Base-by-base conservation (phyloP, 2,113 vertebrate species). In the Pogona vitticeps region DNA sequence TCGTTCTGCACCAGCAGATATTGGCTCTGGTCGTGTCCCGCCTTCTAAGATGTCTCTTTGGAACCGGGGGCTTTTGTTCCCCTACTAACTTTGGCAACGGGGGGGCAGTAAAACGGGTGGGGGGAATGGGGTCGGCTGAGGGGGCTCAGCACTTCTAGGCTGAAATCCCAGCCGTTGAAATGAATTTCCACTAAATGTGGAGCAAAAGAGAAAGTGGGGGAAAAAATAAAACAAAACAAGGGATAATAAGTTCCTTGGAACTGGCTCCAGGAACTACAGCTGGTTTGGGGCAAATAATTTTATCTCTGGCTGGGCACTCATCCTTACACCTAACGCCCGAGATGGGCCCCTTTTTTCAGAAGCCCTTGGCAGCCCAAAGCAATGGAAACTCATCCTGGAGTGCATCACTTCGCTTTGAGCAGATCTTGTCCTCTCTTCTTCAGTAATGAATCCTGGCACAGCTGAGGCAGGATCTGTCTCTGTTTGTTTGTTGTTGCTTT, bases 71-170 rank as follows among this genome's bases (percentile, higher is more conserved):
- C 5, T 52, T 52, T 52, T 52, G 46, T 10, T 52, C 46, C 46
- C 46, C 46, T 52, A 10, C 5, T 52, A 52, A 52, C 46, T 52
- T 52, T 52, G n/a, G n/a, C n/a, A n/a, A n/a, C n/a, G n/a, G n/a
- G n/a, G n/a, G n/a, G n/a, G n/a, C n/a, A n/a, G n/a, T n/a, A n/a
- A n/a, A n/a, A n/a, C n/a, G n/a, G n/a, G n/a, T n/a, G n/a, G n/a
- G n/a, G n/a, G n/a, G n/a, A n/a, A n/a, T n/a, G n/a, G n/a, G n/a
- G 59, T 0, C 59, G 40, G 59, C 9, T 12, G 1, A 2, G 40
- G 15, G 20, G 3, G 3, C 38, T 46, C 21, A 20, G 36, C 18
- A 72, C 26, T 21, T 8, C 12, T 18, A 42, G 71, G 56, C 75
- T 18, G 20, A 63, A 63, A 21, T 56, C 38, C 31, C 52, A 4